phyloP scores from a whole-genome alignment of 30 jellyfish, hydroid and myxozoan species.

The Pseudorhiza aurosa region DNA sequence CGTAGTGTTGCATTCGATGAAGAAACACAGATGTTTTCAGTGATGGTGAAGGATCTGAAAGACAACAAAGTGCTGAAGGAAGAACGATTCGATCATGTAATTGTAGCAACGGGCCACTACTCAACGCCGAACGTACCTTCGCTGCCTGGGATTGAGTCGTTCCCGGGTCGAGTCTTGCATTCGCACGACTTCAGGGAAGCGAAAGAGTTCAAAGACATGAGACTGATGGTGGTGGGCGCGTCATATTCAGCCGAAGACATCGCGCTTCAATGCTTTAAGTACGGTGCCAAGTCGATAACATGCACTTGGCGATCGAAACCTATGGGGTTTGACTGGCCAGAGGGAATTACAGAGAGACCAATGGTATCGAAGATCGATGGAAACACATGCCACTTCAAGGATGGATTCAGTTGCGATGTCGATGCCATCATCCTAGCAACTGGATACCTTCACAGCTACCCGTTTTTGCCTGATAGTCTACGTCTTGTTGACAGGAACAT shows the following conservation, averaged over 20 bases:
- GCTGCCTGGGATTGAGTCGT: conserved; percentile 68
- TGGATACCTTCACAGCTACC: conserved; percentile 78
- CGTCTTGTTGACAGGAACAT: conserved; percentile 53
- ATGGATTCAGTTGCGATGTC: conserved; percentile 62
- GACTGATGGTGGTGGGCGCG: conserved; percentile 68
- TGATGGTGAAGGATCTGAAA: conserved; percentile 31
- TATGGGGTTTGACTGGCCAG: conserved; percentile 88
- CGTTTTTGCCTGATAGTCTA: conserved; percentile 68
- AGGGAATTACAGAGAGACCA: conserved; percentile 47
- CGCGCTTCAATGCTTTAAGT: conserved; percentile 76
- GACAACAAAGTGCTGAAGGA: conserved; percentile 9
- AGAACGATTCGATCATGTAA: conserved; percentile 66
- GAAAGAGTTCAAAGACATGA: conserved; percentile 44
- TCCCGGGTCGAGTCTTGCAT: conserved; percentile 79
- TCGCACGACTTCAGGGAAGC: conserved; percentile 85
- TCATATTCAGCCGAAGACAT: conserved; percentile 90
- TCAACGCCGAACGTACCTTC: conserved; percentile 74
- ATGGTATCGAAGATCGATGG: conserved; percentile 36
- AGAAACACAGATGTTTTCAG: conserved; percentile 35
- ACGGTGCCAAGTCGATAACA: conserved; percentile 66
- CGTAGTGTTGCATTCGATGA: conserved; percentile 51
- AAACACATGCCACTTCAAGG: conserved; percentile 50
- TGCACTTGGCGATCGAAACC: conserved; percentile 69
- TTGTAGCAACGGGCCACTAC: conserved; percentile 83
- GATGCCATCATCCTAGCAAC: conserved; percentile 84